Evolutionary conservation across 2,113 vertebrate species (phyloP).

Genomic region (Machaerirhynchus nigripectus): DNA sequence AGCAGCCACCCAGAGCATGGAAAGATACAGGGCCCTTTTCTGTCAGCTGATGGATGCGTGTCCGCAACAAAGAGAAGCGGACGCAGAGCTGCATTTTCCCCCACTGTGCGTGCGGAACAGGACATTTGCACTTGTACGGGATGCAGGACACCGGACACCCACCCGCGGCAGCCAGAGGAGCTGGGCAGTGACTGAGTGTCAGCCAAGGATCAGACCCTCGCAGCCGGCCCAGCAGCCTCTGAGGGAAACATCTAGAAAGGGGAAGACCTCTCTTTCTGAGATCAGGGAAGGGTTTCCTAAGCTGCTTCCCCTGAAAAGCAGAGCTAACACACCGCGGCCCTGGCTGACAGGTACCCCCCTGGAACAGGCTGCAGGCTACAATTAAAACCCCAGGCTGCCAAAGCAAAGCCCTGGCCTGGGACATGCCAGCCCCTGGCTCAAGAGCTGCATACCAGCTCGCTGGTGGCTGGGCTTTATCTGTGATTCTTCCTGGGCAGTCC

Average conservation of each 20-base stretch:
- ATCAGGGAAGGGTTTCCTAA: background rate
- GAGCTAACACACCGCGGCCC: fast-evolving
- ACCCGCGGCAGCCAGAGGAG: background rate
- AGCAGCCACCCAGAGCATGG: background rate
- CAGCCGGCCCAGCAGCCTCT: background rate
- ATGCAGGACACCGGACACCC: background rate
- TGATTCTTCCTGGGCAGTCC: background rate
- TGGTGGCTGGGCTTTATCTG: background rate
- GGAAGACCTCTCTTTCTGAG: background rate
- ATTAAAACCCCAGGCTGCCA: background rate
- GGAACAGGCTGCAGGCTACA: background rate
- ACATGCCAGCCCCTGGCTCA: background rate
- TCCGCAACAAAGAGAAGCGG: background rate
- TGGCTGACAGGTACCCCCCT: fast-evolving
- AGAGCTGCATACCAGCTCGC: background rate
- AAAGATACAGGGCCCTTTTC: background rate
- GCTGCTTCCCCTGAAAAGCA: background rate
- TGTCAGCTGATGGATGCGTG: background rate
- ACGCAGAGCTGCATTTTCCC: fast-evolving
- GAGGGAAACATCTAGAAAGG: background rate
- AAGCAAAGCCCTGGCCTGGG: background rate
- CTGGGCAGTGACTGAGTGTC: fast-evolving
- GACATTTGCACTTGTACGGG: fast-evolving
- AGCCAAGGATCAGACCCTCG: fast-evolving
- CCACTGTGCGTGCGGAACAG: background rate